Base-by-base conservation (phyloP, 2,113 vertebrate genomes). In the Sturnus vulgaris region DNA sequence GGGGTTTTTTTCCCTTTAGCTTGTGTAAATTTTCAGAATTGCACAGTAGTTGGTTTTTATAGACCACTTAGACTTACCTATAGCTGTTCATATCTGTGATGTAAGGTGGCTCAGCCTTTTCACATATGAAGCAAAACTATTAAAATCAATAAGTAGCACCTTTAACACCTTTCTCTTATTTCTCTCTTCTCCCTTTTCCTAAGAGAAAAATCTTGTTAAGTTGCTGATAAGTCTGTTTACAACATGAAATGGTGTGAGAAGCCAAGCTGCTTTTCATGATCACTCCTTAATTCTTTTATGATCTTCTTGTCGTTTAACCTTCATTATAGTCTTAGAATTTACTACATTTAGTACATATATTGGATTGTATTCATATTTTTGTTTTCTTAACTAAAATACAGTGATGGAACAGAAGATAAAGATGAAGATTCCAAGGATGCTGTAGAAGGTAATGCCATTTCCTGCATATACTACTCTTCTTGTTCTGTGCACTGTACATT, bases 361-460 rank as follows among this genome's bases (percentile, higher is more conserved):
- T 78, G 5, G 13, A 59, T 57, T 85, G 31, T 68, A 40, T n/a
- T 95, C 24, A 73, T 46, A 69, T 90, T 90, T 72, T 95, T 44
- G 3, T 77, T 94, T 93, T 91, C 68, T 93, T 35, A 39, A 61
- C 95, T 68, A 65, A 93, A 96, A 96, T 89, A 33, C 97, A 99
- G 99, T 96, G 99, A 99, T 97, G 98, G 97, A 68, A 95, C 97
- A n/a, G 99, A 99, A 95, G 99, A 99, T 84, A 98, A 99, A 97
- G 99, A 99, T 81, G 97, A 98, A 15, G 98, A 99, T n/a, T 96
- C 96, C 81, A 99, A 98, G 94, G 98, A 98, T 71, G 96, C 97
- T 85, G 92, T 96, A 86, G 98, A 98, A 96, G 99, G 99, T 99
- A 98, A 97, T 30, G 16, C 28, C 92, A 42, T 2, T 92, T 90